phyloP scores from a whole-genome alignment of 2,113 vertebrate species.

The Scytalopus superciliaris region DNA sequence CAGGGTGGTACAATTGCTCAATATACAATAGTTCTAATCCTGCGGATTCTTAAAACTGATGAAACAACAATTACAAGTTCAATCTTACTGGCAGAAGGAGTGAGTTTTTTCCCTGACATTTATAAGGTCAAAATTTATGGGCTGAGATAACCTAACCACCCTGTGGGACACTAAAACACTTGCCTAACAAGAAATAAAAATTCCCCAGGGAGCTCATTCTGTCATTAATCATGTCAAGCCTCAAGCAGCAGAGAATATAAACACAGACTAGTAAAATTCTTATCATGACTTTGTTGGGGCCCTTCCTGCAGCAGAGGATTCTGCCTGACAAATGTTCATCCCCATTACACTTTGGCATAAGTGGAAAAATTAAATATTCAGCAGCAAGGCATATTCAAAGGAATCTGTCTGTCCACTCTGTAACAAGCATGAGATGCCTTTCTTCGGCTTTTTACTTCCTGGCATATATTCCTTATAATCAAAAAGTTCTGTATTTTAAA shows the following conservation, averaged over 20 bases:
- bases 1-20: background rate
- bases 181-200: background rate
- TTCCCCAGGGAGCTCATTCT: background rate
- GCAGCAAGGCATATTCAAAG: background rate
- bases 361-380: background rate
- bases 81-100: background rate
- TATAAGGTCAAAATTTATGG: background rate
- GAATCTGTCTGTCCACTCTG: no score
- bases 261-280: background rate
- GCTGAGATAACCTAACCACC: background rate
- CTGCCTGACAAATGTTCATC: background rate
- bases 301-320: background rate
- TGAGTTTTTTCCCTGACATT: background rate
- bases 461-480: background rate
- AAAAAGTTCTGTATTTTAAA: background rate
- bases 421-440: background rate
- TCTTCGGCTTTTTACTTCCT: background rate
- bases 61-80: background rate
- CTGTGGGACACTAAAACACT: background rate
- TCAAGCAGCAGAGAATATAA: background rate
- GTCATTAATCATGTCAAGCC: background rate
- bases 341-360: background rate
- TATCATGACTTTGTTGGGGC: no score
- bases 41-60: background rate
- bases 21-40: background rate